phyloP scores from a whole-genome alignment of 1,140 invertebrate genomes.

The Zophobas morio region DNA sequence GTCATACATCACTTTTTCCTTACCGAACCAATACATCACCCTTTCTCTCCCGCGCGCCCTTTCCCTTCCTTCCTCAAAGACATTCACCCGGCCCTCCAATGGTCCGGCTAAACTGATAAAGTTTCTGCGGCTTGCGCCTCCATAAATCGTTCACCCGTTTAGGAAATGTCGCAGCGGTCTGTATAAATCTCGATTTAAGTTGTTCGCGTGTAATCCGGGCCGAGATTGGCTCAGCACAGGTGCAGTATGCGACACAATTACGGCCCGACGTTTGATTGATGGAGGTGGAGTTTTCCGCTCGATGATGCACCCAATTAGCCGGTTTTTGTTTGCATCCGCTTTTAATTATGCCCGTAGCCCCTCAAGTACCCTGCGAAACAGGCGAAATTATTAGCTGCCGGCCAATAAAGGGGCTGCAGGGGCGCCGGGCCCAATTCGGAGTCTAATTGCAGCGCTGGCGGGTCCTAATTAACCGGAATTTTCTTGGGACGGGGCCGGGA shows the following conservation, averaged over 20 bases:
- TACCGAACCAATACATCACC: too few species aligned
- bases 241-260: neutral
- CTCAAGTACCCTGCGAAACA: too few species aligned
- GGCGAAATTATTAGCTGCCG: neutral
- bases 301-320: constrained; percentile 3
- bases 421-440: neutral
- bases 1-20: too few species aligned
- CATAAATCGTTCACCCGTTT: constrained; percentile 19
- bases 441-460: constrained; percentile 1
- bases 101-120: neutral
- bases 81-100: too few species aligned
- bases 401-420: neutral
- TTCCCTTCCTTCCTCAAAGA: too few species aligned
- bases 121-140: neutral
- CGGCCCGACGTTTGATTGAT: constrained; percentile 6
- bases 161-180: constrained; percentile 8
- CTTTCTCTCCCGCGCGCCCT: too few species aligned
- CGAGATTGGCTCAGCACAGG: constrained; percentile 15
- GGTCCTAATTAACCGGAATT: constrained; percentile 17
- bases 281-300: neutral
- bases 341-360: neutral
- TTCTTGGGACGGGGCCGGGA: neutral
- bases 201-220: constrained; percentile 7
- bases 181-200: constrained; percentile 26
- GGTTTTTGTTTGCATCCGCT: constrained; percentile 4